Percentiles rank a stretch among this genome's conserved stretches.
Conservation (phyloP, 2,113 vertebrate genomes). For the Ivindomyrus marchei region DNA sequence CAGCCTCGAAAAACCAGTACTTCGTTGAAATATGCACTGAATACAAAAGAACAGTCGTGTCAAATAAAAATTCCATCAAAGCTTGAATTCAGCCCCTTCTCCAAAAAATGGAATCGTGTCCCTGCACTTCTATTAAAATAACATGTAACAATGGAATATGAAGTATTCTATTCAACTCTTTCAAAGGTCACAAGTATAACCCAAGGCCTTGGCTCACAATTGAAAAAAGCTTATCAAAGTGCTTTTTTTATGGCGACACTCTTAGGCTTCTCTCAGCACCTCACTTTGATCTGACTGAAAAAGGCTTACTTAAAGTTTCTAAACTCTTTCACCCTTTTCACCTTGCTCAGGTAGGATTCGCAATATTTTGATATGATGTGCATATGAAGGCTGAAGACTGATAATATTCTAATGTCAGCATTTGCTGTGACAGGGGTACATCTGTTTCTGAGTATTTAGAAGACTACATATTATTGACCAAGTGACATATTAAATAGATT, state of each 20-base stretch:
- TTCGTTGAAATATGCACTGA: not conserved
- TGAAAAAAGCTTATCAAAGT: slow-evolving; percentile 56
- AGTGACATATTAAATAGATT: not conserved
- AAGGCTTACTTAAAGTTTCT: slow-evolving; percentile 8
- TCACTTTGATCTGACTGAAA: not conserved
- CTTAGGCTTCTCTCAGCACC: not conserved
- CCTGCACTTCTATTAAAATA: slow-evolving; percentile 41
- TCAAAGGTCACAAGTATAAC: slow-evolving; percentile 59
- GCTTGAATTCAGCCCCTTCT: not conserved
- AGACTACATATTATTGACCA: not conserved
- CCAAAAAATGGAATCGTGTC: slow-evolving; percentile 23
- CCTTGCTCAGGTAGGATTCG: not conserved
- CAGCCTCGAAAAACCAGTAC: not conserved
- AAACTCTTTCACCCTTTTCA: not conserved
- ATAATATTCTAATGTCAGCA: not conserved
- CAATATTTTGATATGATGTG: not conserved
- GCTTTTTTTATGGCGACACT: slow-evolving; percentile 39
- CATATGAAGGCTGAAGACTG: not conserved
- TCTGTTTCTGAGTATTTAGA: not conserved
- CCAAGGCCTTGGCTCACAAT: slow-evolving; percentile 51
- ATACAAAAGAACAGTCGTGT: slow-evolving; percentile 7
- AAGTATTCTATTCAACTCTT: slow-evolving; percentile 53
- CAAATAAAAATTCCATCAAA: slow-evolving; percentile 7
- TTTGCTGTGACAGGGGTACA: not conserved
- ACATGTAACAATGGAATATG: slow-evolving; percentile 47